phyloP scores from a whole-genome alignment of 2,797 vertebrate species.

The Oryzias sinensis region DNA sequence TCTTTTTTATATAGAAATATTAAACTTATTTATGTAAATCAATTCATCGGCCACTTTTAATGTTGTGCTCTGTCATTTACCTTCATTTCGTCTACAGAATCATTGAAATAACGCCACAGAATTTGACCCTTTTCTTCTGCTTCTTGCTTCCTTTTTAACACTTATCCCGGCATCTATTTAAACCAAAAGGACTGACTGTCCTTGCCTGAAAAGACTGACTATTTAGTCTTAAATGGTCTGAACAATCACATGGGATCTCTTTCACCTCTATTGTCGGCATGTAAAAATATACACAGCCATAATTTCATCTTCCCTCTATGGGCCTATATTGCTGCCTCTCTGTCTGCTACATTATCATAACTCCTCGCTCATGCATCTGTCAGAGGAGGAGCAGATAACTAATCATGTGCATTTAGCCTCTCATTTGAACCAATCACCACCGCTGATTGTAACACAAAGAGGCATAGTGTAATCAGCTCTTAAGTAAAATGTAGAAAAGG shows the following conservation, averaged over 20 bases:
- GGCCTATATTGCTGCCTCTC: slow-evolving; percentile 29
- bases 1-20: background rate
- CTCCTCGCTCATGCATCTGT: slow-evolving; percentile 56
- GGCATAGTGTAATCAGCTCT: slow-evolving; percentile 38
- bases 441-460: slow-evolving; percentile 50
- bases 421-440: slow-evolving; percentile 57
- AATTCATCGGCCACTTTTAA: slow-evolving; percentile 21
- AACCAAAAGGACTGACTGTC: slow-evolving; percentile 46
- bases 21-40: too few relatives aligned
- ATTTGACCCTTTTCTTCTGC: slow-evolving; percentile 19
- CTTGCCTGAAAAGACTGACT: slow-evolving; percentile 20
- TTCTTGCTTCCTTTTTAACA: slow-evolving; percentile 1
- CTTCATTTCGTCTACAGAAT: slow-evolving; percentile 24
- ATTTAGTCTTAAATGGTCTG: slow-evolving; percentile 7
- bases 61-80: background rate
- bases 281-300: slow-evolving; percentile 13
- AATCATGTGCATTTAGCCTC: slow-evolving; percentile 66
- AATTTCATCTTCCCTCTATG: slow-evolving; percentile 16
- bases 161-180: slow-evolving; percentile 9
- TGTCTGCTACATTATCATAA: slow-evolving; percentile 47
- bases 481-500: slow-evolving; percentile 41
- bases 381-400: slow-evolving; percentile 46
- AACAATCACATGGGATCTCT: slow-evolving; percentile 6
- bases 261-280: slow-evolving; percentile 17
- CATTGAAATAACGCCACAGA: slow-evolving; percentile 18